Conservation (phyloP, 64 coral and sea anemone genomes). For the Porites lutea region DNA sequence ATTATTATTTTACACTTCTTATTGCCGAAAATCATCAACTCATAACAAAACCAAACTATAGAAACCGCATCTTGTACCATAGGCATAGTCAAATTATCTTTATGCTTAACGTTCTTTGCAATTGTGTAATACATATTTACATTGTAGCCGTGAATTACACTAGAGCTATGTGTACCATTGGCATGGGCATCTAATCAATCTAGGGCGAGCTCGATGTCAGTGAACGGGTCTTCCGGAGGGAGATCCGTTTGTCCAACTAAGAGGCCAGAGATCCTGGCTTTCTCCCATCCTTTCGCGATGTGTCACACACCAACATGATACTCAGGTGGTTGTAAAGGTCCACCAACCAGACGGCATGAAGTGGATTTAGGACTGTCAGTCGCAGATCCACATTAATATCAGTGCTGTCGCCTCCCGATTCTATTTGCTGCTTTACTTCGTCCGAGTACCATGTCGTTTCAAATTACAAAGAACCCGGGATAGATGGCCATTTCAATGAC, state of each 20-base stretch:
- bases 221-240: constrained; percentile 12
- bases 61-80: constrained; percentile 20
- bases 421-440: constrained; percentile 17
- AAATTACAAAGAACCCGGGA: too few relatives aligned
- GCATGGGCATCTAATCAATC: constrained; percentile 53
- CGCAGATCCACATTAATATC: constrained; percentile 29
- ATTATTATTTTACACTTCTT: constrained; percentile 1
- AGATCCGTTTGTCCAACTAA: not conserved
- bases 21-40: constrained; percentile 1
- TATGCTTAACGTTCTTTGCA: constrained; percentile 50
- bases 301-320: constrained; percentile 1
- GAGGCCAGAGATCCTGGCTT: constrained; percentile 5
- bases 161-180: constrained; percentile 51
- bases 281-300: constrained; percentile 16
- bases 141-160: constrained; percentile 20
- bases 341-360: too few relatives aligned
- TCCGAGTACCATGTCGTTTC: constrained; percentile 32
- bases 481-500: too few relatives aligned
- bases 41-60: constrained; percentile 52
- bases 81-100: constrained; percentile 48
- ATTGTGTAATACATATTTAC: constrained; percentile 5
- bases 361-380: not conserved
- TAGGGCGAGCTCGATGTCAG: constrained; percentile 33
- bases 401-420: constrained; percentile 10
- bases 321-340: too few relatives aligned